Percentiles rank a stretch among this genome's conserved stretches.
Evolutionary conservation across 2,888 invertebrate genomes (phyloP).

Genomic region (Opisthograptis luteolata): DNA sequence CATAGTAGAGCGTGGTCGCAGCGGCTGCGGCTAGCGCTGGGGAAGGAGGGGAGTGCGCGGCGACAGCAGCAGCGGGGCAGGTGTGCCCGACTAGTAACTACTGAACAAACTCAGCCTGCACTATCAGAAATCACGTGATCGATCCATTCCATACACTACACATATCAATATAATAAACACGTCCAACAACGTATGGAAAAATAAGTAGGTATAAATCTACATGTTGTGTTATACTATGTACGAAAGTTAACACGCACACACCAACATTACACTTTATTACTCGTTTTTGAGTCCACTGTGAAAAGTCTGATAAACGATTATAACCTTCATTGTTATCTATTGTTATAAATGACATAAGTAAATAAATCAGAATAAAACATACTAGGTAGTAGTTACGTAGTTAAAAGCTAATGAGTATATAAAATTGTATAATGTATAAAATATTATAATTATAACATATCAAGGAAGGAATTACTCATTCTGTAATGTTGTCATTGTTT

Average conservation of each 20-base stretch:
- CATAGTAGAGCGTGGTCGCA: slow-evolving; percentile 50
- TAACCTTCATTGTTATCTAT: slow-evolving; percentile 17
- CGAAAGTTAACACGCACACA: background rate
- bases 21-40: slow-evolving; percentile 48
- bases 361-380: background rate
- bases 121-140: slow-evolving; percentile 65
- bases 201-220: slow-evolving; percentile 6
- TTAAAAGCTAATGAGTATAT: no score
- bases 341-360: slow-evolving; percentile 30
- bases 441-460: no score
- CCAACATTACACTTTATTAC: background rate
- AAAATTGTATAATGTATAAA: no score
- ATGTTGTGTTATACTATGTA: slow-evolving; percentile 1
- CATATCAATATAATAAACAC: slow-evolving; percentile 46
- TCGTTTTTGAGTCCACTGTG: slow-evolving; percentile 2
- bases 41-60: slow-evolving; percentile 48
- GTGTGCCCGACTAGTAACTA: slow-evolving; percentile 51
- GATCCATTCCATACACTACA: slow-evolving; percentile 34
- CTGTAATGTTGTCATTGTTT: no score
- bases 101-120: slow-evolving; percentile 52
- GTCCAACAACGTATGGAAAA: slow-evolving; percentile 16
- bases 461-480: no score
- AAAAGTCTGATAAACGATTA: slow-evolving; percentile 7
- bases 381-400: no score
- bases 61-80: slow-evolving; percentile 60